Evolutionary conservation across 2,797 vertebrate genomes (phyloP), one percentile per base, ranked within the genome.

Genomic region (Tympanoctomys barrerae): DNA sequence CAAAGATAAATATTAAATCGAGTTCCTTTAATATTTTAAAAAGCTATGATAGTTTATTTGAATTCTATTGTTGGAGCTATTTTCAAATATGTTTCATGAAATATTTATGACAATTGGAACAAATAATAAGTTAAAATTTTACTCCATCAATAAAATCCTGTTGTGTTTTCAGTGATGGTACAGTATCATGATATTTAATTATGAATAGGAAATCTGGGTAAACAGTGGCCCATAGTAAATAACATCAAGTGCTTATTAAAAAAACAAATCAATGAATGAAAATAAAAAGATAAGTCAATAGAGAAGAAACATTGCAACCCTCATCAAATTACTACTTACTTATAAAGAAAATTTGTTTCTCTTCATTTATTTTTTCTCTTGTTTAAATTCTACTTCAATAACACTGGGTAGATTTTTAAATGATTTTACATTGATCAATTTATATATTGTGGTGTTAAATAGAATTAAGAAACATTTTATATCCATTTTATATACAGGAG

Each of bases 101-200:
- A 82, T 84, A 73, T 57, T 90, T 42, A 92, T 93, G 49, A 77
- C 7, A 86, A 46, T 42, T 80, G 31, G 22, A 96, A 94, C 13
- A 77, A 91, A 49, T 1, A 52, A 11, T 16, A 70, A 84, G 46
- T 93, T 94, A 91, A 95, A 92, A 96, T 54, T 87, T 46, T 77
- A 46, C 6, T 77, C 70, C 33, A 81, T 86, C n/a, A 64, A 66
- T 33, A 91, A 92, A 96, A 73, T 11, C 9, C 59, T 82, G 39
- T 12, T 77, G 26, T 73, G 66, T 66, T 94, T 86, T 77, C 42
- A 68, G 46, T 75, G 68, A 26, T 68, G 22, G 3, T 71, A 87
- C 19, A 71, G 59, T 82, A 94, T 39, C 52, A 90, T 94, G 89
- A 81, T 84, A 90, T 62, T 59, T 96, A 39, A 77, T 80, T 84